Evolutionary conservation across 2,797 vertebrate species (phyloP), one percentile per base, ranked within the genome.

Genomic region (Hoplostethus atlanticus): DNA sequence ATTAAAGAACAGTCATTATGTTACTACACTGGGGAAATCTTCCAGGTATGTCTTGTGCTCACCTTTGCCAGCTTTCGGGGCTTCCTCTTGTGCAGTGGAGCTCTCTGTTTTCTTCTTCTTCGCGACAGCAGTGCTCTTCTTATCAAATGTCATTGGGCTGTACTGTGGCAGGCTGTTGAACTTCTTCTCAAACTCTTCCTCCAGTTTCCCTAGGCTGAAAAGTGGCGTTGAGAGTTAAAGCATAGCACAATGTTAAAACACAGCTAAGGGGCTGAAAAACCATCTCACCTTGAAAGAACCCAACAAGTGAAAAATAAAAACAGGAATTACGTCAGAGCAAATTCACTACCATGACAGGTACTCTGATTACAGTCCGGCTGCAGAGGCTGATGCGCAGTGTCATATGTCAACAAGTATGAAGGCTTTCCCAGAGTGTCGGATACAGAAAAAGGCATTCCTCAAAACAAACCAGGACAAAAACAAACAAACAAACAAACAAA

Each of bases 121-220:
- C 65, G 94, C 91, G 16, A 97, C 95, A 54, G 95, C 72, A 34
- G 91, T 88, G 80, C 94, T 96, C 94, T 97, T 99, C 90, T 97
- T 97, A 91, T 99, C 98, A 92, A 99, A 99, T 21, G 96, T 97
- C 91, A 97, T 85, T 50, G 98, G 98, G 89, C 95, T 98, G 82
- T 97, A 99, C 86, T 99, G 98, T 73, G 97, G 97, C 64, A 99
- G 95, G 94, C 97, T 99, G 94, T 98, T 99, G 90, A 99, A 99
- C 94, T 99, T 99, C 93, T 97, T 98, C 91, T 98, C 98, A 95
- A 98, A 99, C 94, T 99, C 98, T 90, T 99, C 97, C 92, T 98
- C 97, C 90, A 99, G 94, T 84, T 98, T 98, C 91, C 97, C 96
- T 75, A 98, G 93, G 83, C 96, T 98, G 91, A 54, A 53, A 17